Conservation (phyloP, 2,888 invertebrate genomes). For the Cremastinae sp. region DNA sequence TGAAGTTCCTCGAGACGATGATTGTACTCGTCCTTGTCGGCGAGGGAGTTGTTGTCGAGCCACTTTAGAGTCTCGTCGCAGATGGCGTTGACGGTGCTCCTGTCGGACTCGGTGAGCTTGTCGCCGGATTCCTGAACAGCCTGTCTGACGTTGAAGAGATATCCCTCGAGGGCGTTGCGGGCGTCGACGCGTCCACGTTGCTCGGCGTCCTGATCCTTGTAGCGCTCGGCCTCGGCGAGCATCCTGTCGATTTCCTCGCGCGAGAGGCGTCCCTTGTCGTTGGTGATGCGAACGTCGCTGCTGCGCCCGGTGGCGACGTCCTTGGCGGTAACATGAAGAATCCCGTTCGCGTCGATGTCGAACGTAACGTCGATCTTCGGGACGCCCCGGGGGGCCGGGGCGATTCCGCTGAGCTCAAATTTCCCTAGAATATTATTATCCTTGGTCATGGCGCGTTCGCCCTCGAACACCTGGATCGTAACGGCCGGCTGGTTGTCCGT, state of each 20-base stretch:
- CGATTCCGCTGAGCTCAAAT: slow-evolving; percentile 85
- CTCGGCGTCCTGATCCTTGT: slow-evolving; percentile 86
- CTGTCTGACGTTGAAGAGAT: slow-evolving; percentile 86
- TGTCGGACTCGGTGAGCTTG: slow-evolving; percentile 81
- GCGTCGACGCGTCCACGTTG: slow-evolving; percentile 85
- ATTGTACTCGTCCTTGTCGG: slow-evolving; percentile 85
- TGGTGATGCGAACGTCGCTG: slow-evolving; percentile 89
- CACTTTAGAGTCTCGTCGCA: slow-evolving; percentile 86
- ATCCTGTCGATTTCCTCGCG: slow-evolving; percentile 91
- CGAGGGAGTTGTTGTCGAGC: slow-evolving; percentile 86
- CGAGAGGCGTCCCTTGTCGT: slow-evolving; percentile 89
- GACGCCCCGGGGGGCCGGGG: slow-evolving; percentile 86
- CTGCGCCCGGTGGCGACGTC: slow-evolving; percentile 85
- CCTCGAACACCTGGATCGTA: slow-evolving; percentile 84
- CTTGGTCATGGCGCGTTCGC: slow-evolving; percentile 89
- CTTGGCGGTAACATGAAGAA: slow-evolving; percentile 83
- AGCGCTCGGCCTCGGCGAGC: slow-evolving; percentile 87
- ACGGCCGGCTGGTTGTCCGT: slow-evolving; percentile 85
- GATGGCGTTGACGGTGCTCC: slow-evolving; percentile 79
- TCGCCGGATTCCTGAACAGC: slow-evolving; percentile 85
- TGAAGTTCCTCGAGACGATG: slow-evolving; percentile 84
- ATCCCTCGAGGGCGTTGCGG: slow-evolving; percentile 87
- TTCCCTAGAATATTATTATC: slow-evolving; percentile 87
- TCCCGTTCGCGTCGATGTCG: too few relatives aligned
- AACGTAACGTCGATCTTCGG: slow-evolving; percentile 87